A percentile compares a stretch with the other conserved stretches of the same genome.
These are phyloP conservation scores for Plebejus argus DNA, from an alignment of 2,888 invertebrate genomes.

Conservation along the genomic window DNA sequence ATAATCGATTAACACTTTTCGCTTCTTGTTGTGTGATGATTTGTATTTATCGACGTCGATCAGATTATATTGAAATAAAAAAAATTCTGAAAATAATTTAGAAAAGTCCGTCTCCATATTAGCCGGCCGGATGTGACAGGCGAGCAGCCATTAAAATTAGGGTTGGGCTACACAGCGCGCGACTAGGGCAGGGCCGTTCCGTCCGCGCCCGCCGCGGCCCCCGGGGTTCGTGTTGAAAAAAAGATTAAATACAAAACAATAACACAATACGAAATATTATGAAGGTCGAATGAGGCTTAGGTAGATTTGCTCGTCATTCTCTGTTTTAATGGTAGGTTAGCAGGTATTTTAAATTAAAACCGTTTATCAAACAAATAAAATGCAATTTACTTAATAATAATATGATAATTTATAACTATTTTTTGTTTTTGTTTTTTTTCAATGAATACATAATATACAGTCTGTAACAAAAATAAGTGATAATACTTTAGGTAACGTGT, in stretches of 20 bases:
- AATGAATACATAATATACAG: too few species aligned
- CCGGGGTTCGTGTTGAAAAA: slow-evolving; percentile 58
- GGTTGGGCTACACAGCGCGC: slow-evolving; percentile 74
- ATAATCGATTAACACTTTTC: slow-evolving; percentile 46
- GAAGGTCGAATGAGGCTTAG: slow-evolving; percentile 25
- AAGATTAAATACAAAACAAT: slow-evolving; percentile 50
- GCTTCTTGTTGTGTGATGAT: slow-evolving; percentile 38
- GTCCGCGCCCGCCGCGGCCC: slow-evolving; percentile 68
- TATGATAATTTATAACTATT: too few species aligned
- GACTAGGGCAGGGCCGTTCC: slow-evolving; percentile 72
- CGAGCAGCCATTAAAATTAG: slow-evolving; percentile 81
- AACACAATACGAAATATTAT: slow-evolving; percentile 29
- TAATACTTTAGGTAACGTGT: too few species aligned
- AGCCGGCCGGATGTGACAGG: slow-evolving; percentile 69
- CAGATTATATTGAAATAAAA: slow-evolving; percentile 23
- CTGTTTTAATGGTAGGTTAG: background rate
- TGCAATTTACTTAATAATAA: background rate
- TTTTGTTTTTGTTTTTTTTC: too few species aligned
- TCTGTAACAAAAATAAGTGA: too few species aligned
- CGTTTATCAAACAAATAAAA: background rate
- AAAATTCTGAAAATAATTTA: slow-evolving; percentile 23
- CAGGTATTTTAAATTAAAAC: background rate
- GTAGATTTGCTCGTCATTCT: background rate
- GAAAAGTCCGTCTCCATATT: slow-evolving; percentile 58
- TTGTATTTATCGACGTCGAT: slow-evolving; percentile 26